Conservation (phyloP, 92 coral and sea anemone genomes). For the Ricordea florida region DNA sequence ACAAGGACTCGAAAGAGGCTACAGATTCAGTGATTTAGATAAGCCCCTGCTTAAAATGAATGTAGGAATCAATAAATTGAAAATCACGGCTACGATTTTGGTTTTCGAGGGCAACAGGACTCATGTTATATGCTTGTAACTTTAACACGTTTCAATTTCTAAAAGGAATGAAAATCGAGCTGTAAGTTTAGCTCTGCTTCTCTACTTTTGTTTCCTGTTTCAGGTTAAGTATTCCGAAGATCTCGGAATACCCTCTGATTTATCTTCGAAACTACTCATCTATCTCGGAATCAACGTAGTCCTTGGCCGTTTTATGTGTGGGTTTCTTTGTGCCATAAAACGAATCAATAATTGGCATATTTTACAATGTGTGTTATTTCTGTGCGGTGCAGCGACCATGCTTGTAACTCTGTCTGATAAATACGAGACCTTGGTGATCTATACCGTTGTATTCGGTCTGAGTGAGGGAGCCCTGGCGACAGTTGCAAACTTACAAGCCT, state of each 20-base stretch:
- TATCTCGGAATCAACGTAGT: constrained; percentile 11
- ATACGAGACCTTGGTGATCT: constrained; percentile 1
- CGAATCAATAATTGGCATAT: neutral
- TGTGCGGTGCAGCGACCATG: neutral
- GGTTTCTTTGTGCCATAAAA: constrained; percentile 13
- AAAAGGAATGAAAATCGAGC: neutral
- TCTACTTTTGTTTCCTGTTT: neutral
- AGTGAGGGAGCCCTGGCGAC: constrained; percentile 19
- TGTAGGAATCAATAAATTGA: too few species aligned
- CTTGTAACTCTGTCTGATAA: neutral
- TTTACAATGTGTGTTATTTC: neutral
- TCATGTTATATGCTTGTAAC: too few species aligned
- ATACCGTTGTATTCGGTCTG: constrained; percentile 17
- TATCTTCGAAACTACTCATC: constrained; percentile 16
- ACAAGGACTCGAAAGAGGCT: too few species aligned
- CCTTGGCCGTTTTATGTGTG: constrained; percentile 13
- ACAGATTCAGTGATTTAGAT: too few species aligned
- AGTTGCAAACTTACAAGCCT: neutral
- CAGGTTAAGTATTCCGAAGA: constrained; percentile 17
- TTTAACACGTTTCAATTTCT: too few species aligned
- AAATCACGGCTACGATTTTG: too few species aligned
- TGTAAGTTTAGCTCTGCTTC: neutral
- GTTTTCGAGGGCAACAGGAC: too few species aligned
- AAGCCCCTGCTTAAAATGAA: too few species aligned
- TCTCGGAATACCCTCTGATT: neutral